Percentiles rank a stretch among this genome's conserved stretches.
These are phyloP conservation scores for Cyclophora punctaria DNA, from an alignment of 2,888 invertebrate species.

Conservation along the genomic window DNA sequence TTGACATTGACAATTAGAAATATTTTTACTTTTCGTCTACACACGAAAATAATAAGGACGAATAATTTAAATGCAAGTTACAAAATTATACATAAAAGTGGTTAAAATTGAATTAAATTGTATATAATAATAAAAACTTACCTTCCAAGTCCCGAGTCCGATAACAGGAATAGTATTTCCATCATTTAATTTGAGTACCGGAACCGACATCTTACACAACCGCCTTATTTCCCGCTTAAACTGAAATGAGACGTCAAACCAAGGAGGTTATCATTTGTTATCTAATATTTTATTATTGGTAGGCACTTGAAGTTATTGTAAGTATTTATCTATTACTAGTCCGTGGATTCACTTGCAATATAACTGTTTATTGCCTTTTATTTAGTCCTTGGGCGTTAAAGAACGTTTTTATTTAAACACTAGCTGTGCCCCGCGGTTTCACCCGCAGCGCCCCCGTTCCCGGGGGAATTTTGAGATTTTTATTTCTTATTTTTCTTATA, in stretches of 20 bases:
- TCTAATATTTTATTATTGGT: not conserved
- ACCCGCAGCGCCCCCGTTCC: too few species aligned
- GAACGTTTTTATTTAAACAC: too few species aligned
- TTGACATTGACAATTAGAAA: too few species aligned
- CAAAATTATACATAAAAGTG: not conserved
- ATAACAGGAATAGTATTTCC: slow-evolving; percentile 41
- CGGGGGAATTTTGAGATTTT: too few species aligned
- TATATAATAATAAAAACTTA: slow-evolving; percentile 13
- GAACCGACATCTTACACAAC: slow-evolving; percentile 23
- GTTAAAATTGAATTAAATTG: not conserved
- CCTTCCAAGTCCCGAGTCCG: slow-evolving; percentile 52
- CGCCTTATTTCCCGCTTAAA: not conserved
- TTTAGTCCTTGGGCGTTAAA: too few species aligned
- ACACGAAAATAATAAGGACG: not conserved
- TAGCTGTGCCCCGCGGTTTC: too few species aligned
- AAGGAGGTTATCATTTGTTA: slow-evolving; percentile 6
- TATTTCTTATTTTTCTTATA: too few species aligned
- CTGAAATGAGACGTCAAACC: slow-evolving; percentile 5
- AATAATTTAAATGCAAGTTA: not conserved
- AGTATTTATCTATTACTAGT: too few species aligned
- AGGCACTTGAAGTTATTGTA: too few species aligned
- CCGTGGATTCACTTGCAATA: too few species aligned
- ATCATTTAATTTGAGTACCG: slow-evolving; percentile 36
- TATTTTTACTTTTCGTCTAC: not conserved
- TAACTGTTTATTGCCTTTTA: too few species aligned